Evolutionary conservation across 2,113 vertebrate genomes (phyloP), one percentile per base, ranked within the genome.

Genomic region (Hippopotamus amphibius): DNA sequence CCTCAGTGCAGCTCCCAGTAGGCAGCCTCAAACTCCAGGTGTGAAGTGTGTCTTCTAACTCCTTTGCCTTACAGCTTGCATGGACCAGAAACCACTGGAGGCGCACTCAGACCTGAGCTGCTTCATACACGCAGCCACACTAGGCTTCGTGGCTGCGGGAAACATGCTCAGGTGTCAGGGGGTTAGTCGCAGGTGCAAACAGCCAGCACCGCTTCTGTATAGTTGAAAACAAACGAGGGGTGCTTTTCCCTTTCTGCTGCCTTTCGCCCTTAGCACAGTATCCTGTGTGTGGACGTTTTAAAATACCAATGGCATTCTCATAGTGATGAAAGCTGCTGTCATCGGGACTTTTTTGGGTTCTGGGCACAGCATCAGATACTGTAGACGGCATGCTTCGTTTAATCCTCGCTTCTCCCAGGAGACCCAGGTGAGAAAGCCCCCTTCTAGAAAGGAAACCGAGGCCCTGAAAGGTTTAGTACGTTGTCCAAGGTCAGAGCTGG

Each of bases 11-110:
- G 90, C 98, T 99, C 59, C 99, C 99, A 0, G 99, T 98, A 89
- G 98, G 99, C 97, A 98, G 98, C 96, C 98, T 99, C 93, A 98
- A 98, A 71, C 97, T 99, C 96, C 99, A 99, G 99, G 99, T 99
- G 98, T 46, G 95, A 55, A 81, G 43, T 55, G 26, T 80, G 82
- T 80, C 53, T 90, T 65, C 61, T 88, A 2, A 41, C 79, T 86
- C 5, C 46, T 65, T 92, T 92, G 33, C 65, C 72, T 82, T 77
- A 2, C 7, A 74, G 95, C 68, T 65, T 37, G 48, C 53, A 2
- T 10, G 11, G 16, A 12, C 33, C 3, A 2, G 15, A 57, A 15
- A 5, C 43, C 24, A 65, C 43, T n/a, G 1, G 11, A 15, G n/a
- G 48, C 2, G 17, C 33, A 30, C 3, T 1, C 76, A n/a, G 13